Percentiles rank a stretch among this genome's conserved stretches.
These are phyloP conservation scores for Diuraphis noxia DNA, from an alignment of 1,140 invertebrate genomes.

Conservation along the genomic window DNA sequence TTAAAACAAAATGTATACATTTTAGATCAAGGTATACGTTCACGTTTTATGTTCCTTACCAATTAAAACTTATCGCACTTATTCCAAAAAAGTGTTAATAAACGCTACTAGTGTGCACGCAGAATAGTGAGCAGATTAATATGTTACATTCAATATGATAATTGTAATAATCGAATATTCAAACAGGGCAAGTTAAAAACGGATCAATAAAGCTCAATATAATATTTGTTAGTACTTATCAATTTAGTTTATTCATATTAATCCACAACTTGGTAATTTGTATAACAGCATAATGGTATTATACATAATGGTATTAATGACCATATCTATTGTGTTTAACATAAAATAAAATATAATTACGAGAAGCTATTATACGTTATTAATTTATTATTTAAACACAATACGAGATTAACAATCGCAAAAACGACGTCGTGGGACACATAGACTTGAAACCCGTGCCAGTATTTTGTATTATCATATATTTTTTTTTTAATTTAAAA, in stretches of 20 bases:
- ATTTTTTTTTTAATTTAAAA: background rate
- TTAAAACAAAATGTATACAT: background rate
- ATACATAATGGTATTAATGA: background rate
- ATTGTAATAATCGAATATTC: background rate
- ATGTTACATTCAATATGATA: background rate
- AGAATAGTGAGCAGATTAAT: no score
- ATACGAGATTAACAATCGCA: background rate
- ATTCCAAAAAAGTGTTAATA: background rate
- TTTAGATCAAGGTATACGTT: background rate
- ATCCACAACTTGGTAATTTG: background rate
- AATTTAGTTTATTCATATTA: background rate
- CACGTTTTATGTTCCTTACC: background rate
- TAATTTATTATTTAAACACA: background rate
- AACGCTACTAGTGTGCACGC: background rate
- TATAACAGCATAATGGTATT: no score
- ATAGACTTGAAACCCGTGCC: background rate
- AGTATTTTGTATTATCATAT: background rate
- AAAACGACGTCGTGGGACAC: background rate
- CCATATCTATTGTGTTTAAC: background rate
- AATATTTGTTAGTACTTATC: background rate
- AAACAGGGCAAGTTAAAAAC: background rate
- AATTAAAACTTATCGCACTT: background rate
- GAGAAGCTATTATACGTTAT: background rate
- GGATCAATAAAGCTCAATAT: background rate
- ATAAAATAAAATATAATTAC: background rate